These are phyloP conservation scores for Ctenosaura bakeri DNA, from an alignment of 2,797 vertebrate genomes.

Conservation along the genomic window DNA sequence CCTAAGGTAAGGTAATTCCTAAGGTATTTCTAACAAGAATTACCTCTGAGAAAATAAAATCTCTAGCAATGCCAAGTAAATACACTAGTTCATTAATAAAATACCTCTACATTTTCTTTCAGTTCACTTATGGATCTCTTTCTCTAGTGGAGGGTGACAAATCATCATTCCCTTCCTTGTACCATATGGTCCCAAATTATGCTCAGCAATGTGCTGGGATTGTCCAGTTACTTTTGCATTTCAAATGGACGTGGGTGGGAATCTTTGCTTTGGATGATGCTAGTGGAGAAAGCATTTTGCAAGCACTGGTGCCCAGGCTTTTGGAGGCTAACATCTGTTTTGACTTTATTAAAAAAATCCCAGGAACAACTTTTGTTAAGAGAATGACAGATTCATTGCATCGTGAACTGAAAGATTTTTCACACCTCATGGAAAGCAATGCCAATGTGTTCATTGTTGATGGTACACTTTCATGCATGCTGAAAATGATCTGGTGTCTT, in stretches of 20 bases:
- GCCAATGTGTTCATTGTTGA: slow-evolving; percentile 7
- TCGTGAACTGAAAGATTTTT: not conserved
- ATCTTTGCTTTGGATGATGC: not conserved
- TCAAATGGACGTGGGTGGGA: slow-evolving; percentile 14
- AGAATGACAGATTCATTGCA: not conserved
- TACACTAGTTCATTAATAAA: not conserved
- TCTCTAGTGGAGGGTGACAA: not conserved
- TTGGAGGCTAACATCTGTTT: not conserved
- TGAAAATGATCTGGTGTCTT: not conserved
- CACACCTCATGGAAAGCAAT: no score
- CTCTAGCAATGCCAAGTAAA: no score
- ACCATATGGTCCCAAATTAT: slow-evolving; percentile 13
- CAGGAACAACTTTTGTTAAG: no score
- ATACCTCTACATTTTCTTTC: not conserved
- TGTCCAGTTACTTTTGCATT: slow-evolving; percentile 4
- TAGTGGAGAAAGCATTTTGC: not conserved
- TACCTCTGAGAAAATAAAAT: no score
- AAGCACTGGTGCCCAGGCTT: not conserved
- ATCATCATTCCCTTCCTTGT: not conserved
- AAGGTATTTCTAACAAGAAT: no score
- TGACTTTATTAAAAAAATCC: not conserved
- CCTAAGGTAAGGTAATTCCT: not conserved
- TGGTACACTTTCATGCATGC: not conserved
- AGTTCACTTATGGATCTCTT: not conserved
- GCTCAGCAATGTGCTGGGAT: not conserved